A percentile compares a stretch with the other conserved stretches of the same genome.
Evolutionary conservation across 2,113 vertebrate species (phyloP).

Genomic region (Chauna torquata): DNA sequence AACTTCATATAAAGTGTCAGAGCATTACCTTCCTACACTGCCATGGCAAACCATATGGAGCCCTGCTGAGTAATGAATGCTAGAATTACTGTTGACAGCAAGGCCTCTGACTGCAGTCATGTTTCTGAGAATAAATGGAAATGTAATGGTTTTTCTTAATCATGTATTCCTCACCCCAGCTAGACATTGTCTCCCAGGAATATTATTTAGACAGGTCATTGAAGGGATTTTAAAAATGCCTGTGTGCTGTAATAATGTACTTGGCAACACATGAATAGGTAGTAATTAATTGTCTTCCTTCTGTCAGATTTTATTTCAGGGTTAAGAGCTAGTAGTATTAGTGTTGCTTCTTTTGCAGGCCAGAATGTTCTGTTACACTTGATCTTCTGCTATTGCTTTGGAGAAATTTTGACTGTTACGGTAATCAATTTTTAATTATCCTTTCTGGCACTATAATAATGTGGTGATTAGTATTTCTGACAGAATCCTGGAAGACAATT

Average conservation of each 20-base stretch:
- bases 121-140: conserved; percentile 39
- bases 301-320: not conserved
- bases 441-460: conserved; percentile 20
- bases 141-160: conserved; percentile 26
- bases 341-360: not conserved
- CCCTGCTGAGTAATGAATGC: conserved; percentile 31
- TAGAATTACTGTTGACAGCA: conserved; percentile 42
- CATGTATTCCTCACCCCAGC: not conserved
- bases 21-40: not conserved
- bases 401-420: not conserved
- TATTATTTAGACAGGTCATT: not conserved
- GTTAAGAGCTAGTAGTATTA: not conserved
- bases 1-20: not conserved
- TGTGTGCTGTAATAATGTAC: not conserved
- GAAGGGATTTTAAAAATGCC: not conserved
- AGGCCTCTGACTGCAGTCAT: not conserved
- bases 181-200: not conserved
- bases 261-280: not conserved
- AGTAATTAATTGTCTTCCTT: not conserved
- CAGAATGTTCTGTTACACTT: not conserved
- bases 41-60: not conserved
- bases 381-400: not conserved
- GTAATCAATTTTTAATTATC: conserved; percentile 47
- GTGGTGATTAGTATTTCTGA: conserved; percentile 38
- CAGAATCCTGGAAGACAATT: conserved; percentile 26